These are phyloP conservation scores for Megathymus violae DNA, from an alignment of 1,140 invertebrate species.

Conservation along the genomic window DNA sequence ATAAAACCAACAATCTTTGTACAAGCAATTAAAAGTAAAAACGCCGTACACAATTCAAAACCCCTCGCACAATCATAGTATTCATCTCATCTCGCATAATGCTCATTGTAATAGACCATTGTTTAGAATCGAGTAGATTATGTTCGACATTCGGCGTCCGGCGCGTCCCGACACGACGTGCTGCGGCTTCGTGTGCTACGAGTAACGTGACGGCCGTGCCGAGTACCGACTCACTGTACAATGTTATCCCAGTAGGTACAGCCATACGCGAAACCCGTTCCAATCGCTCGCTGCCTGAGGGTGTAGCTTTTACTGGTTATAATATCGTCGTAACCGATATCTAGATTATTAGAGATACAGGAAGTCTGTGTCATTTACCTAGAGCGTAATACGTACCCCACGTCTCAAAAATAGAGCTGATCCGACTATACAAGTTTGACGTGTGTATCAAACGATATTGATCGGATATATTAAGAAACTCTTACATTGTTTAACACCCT, in stretches of 20 bases:
- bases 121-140: slow-evolving; percentile 29
- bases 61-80: slow-evolving; percentile 24
- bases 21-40: not conserved
- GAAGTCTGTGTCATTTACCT: slow-evolving; percentile 46
- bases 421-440: slow-evolving; percentile 5
- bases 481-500: too few relatives aligned
- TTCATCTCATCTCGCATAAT: slow-evolving; percentile 17
- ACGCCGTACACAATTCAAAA: not conserved
- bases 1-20: not conserved
- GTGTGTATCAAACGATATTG: slow-evolving; percentile 1
- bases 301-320: not conserved
- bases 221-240: slow-evolving; percentile 31
- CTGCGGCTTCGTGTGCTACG: slow-evolving; percentile 29
- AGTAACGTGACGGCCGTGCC: slow-evolving; percentile 43
- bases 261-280: slow-evolving; percentile 18
- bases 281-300: slow-evolving; percentile 12
- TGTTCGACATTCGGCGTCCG: slow-evolving; percentile 20
- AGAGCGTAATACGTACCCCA: slow-evolving; percentile 22
- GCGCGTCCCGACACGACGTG: slow-evolving; percentile 7
- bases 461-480: too few relatives aligned
- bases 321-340: slow-evolving; percentile 20
- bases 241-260: slow-evolving; percentile 6
- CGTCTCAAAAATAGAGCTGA: slow-evolving; percentile 39
- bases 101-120: slow-evolving; percentile 31
- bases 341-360: slow-evolving; percentile 42